These are phyloP conservation scores for Tachina grossa DNA, from an alignment of 2,888 invertebrate species.

Conservation along the genomic window DNA sequence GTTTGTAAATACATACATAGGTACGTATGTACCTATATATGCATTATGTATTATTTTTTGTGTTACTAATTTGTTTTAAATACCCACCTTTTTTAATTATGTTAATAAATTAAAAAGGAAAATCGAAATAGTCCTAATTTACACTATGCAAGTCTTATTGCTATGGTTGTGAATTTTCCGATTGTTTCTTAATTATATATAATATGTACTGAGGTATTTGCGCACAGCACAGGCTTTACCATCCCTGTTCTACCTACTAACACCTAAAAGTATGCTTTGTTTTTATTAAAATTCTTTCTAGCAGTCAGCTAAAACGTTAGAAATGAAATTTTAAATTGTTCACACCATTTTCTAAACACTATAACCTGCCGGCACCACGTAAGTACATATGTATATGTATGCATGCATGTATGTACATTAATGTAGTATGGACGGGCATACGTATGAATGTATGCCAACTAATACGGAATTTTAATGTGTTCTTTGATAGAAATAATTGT, in stretches of 20 bases:
- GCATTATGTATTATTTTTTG: slow-evolving; percentile 25
- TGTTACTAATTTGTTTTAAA: slow-evolving; percentile 47
- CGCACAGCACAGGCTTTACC: not conserved
- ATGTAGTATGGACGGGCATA: no score
- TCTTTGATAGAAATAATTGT: not conserved
- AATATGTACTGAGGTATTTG: no score
- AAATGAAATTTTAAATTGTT: not conserved
- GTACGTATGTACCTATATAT: slow-evolving; percentile 5
- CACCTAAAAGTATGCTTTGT: not conserved
- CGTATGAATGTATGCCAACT: not conserved
- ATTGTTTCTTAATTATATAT: no score
- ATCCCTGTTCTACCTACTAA: not conserved
- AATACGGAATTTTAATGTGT: not conserved
- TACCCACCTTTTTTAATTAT: slow-evolving; percentile 28
- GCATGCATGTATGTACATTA: not conserved
- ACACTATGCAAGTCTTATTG: no score
- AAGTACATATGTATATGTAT: not conserved
- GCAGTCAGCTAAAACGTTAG: slow-evolving; percentile 20
- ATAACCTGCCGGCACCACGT: not conserved
- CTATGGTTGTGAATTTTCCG: no score
- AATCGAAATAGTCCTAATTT: not conserved
- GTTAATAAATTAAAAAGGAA: not conserved
- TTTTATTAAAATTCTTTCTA: slow-evolving; percentile 12
- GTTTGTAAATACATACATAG: not conserved
- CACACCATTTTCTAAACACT: not conserved